Evolutionary conservation across 2,113 vertebrate genomes (phyloP).

Genomic region (Xiphophorus maculatus): DNA sequence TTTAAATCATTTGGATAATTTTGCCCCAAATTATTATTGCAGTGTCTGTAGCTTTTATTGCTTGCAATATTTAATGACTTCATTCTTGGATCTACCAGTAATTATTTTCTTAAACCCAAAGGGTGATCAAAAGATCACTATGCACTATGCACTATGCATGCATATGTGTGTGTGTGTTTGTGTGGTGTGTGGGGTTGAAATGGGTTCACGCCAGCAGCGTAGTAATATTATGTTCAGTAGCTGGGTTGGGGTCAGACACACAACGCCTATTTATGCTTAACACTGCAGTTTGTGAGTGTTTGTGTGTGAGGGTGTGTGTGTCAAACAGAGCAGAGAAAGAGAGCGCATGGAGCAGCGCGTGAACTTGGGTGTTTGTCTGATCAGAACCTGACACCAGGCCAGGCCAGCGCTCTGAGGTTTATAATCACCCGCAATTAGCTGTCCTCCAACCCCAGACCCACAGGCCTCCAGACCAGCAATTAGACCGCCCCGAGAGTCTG

Average conservation of each 20-base stretch:
- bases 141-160: too few relatives aligned
- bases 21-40: neutral
- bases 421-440: constrained; percentile 79
- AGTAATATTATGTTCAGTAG: constrained; percentile 30
- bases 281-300: constrained; percentile 2
- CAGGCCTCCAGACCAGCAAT: constrained; percentile 75
- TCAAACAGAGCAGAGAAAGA: neutral
- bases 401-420: constrained; percentile 72
- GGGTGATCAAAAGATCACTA: neutral
- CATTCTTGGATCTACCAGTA: neutral
- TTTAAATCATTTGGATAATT: neutral
- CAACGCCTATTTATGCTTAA: constrained; percentile 14
- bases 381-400: constrained; percentile 66
- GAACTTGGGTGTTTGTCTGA: constrained; percentile 55
- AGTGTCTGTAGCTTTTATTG: neutral
- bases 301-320: constrained; percentile 8
- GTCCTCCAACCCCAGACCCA: constrained; percentile 62
- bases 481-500: constrained; percentile 62
- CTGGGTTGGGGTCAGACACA: constrained; percentile 39
- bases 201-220: constrained; percentile 52
- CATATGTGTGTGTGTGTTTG: constrained; percentile 20
- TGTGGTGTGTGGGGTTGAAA: constrained; percentile 48
- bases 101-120: neutral
- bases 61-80: neutral
- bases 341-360: too few relatives aligned